A percentile compares a stretch with the other conserved stretches of the same genome.
These are phyloP conservation scores for Beris chalybata DNA, from an alignment of 2,888 invertebrate genomes.

Conservation along the genomic window DNA sequence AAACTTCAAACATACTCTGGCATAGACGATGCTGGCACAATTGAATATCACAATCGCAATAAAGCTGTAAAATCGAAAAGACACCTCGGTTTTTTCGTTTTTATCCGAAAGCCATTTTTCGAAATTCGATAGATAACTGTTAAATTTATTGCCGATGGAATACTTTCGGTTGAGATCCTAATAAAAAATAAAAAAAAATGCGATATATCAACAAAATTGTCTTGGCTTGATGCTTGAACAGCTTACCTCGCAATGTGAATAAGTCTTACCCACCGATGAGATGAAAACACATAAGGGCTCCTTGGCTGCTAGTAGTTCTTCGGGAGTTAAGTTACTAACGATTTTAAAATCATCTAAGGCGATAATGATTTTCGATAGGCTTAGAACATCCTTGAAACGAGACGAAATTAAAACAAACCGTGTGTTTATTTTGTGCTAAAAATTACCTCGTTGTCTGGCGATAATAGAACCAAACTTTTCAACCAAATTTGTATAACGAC, in stretches of 20 bases:
- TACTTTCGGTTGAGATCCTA: conserved; percentile 44
- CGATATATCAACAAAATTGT: neutral
- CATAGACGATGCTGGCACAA: conserved; percentile 51
- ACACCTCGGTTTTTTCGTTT: conserved; percentile 47
- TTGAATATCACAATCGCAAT: conserved; percentile 54
- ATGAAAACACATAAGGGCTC: conserved; percentile 53
- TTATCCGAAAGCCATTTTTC: conserved; percentile 50
- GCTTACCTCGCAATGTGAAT: conserved; percentile 36
- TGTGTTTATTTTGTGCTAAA: neutral
- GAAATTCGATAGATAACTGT: conserved; percentile 49
- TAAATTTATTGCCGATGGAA: conserved; percentile 49
- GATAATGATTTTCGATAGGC: conserved; percentile 46
- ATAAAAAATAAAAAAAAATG: conserved; percentile 9
- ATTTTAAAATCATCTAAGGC: conserved; percentile 47
- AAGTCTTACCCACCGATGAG: conserved; percentile 48
- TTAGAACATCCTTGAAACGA: conserved; percentile 43
- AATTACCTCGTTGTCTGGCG: conserved; percentile 47
- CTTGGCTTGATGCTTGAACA: neutral
- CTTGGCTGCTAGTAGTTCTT: conserved; percentile 46
- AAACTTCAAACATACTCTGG: conserved; percentile 45
- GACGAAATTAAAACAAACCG: neutral
- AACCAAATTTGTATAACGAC: conserved; percentile 52
- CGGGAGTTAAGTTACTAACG: conserved; percentile 43
- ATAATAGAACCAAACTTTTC: conserved; percentile 50
- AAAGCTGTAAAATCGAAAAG: conserved; percentile 52